These are phyloP conservation scores for Heteronetta atricapilla DNA, from an alignment of 2,113 vertebrate genomes.

Conservation along the genomic window DNA sequence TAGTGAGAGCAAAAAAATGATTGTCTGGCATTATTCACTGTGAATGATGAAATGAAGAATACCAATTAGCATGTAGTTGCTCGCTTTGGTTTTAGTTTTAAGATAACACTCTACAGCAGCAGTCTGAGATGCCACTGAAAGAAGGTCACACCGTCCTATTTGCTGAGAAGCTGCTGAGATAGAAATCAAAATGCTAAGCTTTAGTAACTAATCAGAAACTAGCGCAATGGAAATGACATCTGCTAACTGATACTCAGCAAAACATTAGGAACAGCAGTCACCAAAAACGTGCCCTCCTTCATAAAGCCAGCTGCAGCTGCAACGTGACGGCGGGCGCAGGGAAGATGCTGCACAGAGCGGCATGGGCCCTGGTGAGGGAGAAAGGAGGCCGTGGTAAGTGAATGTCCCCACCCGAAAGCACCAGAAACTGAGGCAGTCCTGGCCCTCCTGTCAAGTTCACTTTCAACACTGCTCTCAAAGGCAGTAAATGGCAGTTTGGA, in stretches of 20 bases:
- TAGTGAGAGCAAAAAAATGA: neutral
- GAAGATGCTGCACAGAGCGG: neutral
- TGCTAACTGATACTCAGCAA: neutral
- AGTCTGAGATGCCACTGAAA: neutral
- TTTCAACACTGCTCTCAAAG: neutral
- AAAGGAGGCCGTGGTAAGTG: neutral
- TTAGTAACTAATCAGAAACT: slow-evolving; percentile 17
- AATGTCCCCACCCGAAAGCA: neutral
- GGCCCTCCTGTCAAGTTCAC: neutral
- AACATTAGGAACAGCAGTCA: neutral
- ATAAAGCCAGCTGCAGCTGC: neutral
- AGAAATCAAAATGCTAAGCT: slow-evolving; percentile 18
- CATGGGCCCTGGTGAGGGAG: fast-evolving
- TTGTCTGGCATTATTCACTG: neutral
- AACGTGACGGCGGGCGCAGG: neutral
- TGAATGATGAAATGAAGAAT: neutral
- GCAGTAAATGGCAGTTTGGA: neutral
- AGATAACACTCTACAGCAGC: neutral
- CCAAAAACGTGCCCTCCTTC: neutral
- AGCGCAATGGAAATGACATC: neutral
- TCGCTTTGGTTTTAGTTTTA: neutral
- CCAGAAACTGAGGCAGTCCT: neutral
- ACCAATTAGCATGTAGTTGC: neutral
- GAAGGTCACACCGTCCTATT: neutral
- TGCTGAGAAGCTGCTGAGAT: neutral